Base-by-base conservation (phyloP, 2,797 vertebrate genomes). In the Enteromius anoplus region DNA sequence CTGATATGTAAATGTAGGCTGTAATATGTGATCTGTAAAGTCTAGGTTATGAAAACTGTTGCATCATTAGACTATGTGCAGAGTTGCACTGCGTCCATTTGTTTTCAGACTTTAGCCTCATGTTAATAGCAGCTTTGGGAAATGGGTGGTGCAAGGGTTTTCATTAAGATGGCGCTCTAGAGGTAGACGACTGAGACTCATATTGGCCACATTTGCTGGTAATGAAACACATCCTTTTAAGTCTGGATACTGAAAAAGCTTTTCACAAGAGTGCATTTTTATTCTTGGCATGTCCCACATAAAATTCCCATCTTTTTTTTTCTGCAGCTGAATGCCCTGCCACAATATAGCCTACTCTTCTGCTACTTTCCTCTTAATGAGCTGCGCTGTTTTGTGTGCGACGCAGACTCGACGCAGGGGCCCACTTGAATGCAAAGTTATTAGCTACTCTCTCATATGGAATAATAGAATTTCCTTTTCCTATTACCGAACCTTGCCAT, bases 151-250 rank as follows among this genome's bases (percentile, higher is more conserved):
- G 51, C 49, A 82, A 29, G 17, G 42, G 47, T 79, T 51, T 75
- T 84, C 84, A 84, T 87, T 78, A 82, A 84, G 84, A 78, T 88
- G 83, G 87, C 29, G 73, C 73, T 79, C 64, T 81, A 72, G 64
- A 86, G 81, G 42, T 60, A 32, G 73, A 75, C 26, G 75, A 80
- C 51, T 72, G 21, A 66, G 84, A 53, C 85, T 84, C 81, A 82
- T 40, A 82, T 84, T 82, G 84, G 72, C 68, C 72, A 86, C 76
- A 64, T 32, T 47, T 77, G 37, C 70, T 84, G 47, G 42, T 84
- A 88, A 86, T 85, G 75, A 85, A 88, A 85, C 82, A 75, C 82
- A 82, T 86, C 80, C 60, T 72, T 85, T 84, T 82, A 87, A 76
- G 76, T 87, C 84, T 77, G 75, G 60, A 82, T 81, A 70, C 80